Evolutionary conservation across 2,888 invertebrate genomes (phyloP), one percentile per base, ranked within the genome.

Genomic region (Pheosia gnoma): DNA sequence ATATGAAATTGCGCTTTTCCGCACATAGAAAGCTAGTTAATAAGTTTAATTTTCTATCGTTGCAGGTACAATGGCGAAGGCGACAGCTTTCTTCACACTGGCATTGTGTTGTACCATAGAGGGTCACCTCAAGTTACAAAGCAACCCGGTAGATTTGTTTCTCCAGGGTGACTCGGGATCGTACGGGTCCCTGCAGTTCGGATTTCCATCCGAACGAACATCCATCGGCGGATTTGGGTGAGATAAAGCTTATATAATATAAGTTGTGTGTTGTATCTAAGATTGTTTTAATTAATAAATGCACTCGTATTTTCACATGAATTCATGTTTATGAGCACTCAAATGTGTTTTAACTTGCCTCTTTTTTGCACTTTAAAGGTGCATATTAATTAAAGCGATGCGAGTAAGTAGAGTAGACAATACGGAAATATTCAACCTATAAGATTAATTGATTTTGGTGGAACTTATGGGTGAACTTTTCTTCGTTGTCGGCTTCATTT

Each of bases 181-280:
- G 0, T 83, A 81, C 38, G 77, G 77, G 0, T 79, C 49, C 47
- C 84, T 4, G 57, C 79, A 10, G 61, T 75, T 0, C 74, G 73
- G 9, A 64, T 66, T 2, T 67, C 77, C 80, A 4, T 69, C 87
- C 1, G 81, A 82, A 47, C 84, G 91, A 65, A 66, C 88, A 25
- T 84, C 89, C 0, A 88, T 90, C 0, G 78, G 71, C 66, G 91
- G 88, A 71, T 88, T 83, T 70, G 88, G 88, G 88, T 88, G 73
- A 83, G 84, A 65, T 51, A 36, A 37, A 10, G 41, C 41, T 3
- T 41, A 0, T 41, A 41, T 8, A 41, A 25, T 25, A 8, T 41
- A 41, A 41, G 41, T 41, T 41, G 5, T 8, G 8, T 41, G 41
- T 5, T 41, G 41, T 41, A 41, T 0, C 8, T 41, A 1, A 25